Base-by-base conservation (phyloP, 2,797 vertebrate species). In the Periparus ater region DNA sequence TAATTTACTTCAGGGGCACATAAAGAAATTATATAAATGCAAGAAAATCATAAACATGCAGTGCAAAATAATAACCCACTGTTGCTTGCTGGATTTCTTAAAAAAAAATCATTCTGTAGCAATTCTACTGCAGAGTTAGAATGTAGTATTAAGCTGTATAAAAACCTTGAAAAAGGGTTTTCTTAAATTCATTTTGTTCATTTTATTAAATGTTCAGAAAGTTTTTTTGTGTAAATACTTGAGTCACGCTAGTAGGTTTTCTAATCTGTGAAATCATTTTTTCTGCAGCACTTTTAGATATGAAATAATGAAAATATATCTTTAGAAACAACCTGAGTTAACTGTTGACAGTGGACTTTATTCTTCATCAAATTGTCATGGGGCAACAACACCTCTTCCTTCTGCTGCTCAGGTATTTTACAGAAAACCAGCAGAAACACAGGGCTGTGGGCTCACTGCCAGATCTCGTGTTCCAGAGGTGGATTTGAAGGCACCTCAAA, bases 1-100 rank as follows among this genome's bases (percentile, higher is more conserved):
- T 74, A 77, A 83, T 85, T 96, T 93, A 85, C 77, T 91, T 91
- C 66, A 66, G 58, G 54, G 57, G 11, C n/a, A 63, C 32, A 50
- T 72, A 71, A 84, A 91, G 80, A 79, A 92, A 79, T 91, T 88
- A 50, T 53, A 68, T 60, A 80, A 76, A 44, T 60, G 75, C 22
- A 65, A 61, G 38, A 85, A 61, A 89, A 73, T 42, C 45, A 38
- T 89, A 91, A 89, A 61, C 26, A 58, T 60, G 67, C 36, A 55
- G 47, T 63, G 53, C 34, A 38, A 91, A 77, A 77, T 71, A 74
- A 95, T 75, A 92, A 79, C 11, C 38, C 45, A 27, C 51, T 26
- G 47, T 62, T 73, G 13, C 42, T 73, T 61, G 14, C 10, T 79
- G 50, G 34, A 44, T 53, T 80, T 61, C 13, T 65, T 38, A 38